Base-by-base conservation (phyloP, 2,113 vertebrate genomes). In the Ammodytes marinus region DNA sequence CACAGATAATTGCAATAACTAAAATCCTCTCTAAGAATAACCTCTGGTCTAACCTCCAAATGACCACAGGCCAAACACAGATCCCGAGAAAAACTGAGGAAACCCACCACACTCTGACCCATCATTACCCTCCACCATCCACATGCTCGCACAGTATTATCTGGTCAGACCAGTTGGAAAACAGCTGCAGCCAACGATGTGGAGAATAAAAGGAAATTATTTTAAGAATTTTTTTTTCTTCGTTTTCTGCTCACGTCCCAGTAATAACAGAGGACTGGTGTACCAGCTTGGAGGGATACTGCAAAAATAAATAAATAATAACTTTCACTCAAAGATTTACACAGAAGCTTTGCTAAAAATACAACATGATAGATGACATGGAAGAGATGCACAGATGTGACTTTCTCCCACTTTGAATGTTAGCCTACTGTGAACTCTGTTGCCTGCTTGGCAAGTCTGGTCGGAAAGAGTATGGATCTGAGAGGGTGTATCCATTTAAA, bases 261-360 rank as follows among this genome's bases (percentile, higher is more conserved):
- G 77, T 90, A 93, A 92, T 93, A 88, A 90, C 83, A 94, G 92
- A 77, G 90, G 63, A 69, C 47, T 80, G 86, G 78, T 80, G 73
- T 74, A 80, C 84, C 71, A 86, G 87, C 79, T 80, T 1, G 27
- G 50, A 89, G 54, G 55, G 74, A 80, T 46, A 69, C 81, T 77
- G 71, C 69, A 50, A 83, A 73, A 84, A 27, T 27, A 27, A 27
- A 27, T 27, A 27, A 27, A 27, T 80, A 85, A 75, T 45, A 77
- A 66, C 79, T 75, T 74, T 61, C 68, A 79, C 53, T 43, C 68
- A 27, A 64, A 46, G 73, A 80, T 79, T 77, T 84, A 82, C 79
- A 69, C 76, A 58, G 54, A 82, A 69, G 82, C 84, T 73, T 88
- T 63, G 50, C 89, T 84, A 76, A 90, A 92, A 90, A 91, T 89